A percentile compares a stretch with the other conserved stretches of the same genome.
Evolutionary conservation across 2,797 vertebrate species (phyloP).

Genomic region (Austrolebias charrua): DNA sequence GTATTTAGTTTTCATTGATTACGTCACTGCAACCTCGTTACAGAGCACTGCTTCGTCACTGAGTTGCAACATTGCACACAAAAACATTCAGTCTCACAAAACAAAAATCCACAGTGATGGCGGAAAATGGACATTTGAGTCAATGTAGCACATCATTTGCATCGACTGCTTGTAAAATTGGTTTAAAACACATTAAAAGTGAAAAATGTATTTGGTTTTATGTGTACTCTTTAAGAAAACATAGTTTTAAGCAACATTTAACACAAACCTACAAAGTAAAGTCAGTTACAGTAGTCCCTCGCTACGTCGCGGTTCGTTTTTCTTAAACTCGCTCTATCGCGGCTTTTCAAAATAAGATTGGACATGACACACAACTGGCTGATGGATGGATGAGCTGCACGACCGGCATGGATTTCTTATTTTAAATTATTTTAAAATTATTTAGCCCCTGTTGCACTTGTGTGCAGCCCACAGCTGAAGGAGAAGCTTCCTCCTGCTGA

Average conservation of each 20-base stretch:
- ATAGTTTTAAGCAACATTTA: neutral
- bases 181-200: neutral
- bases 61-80: constrained; percentile 60
- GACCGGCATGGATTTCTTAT: no score
- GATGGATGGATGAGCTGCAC: no score
- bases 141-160: neutral
- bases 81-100: constrained; percentile 41
- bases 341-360: no score
- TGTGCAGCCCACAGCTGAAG: no score
- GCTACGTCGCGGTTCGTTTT: no score
- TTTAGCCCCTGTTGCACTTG: no score
- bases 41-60: constrained; percentile 73
- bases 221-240: constrained; percentile 5
- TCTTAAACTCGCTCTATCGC: no score
- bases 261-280: constrained; percentile 26
- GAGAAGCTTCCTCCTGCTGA: no score
- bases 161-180: neutral
- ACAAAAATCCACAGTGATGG: constrained; percentile 19
- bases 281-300: neutral
- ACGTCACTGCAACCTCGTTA: constrained; percentile 73
- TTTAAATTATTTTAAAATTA: no score
- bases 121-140: constrained; percentile 27
- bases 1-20: constrained; percentile 83
- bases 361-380: no score
- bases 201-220: constrained; percentile 1